These are phyloP conservation scores for Chaetops frenatus DNA, from an alignment of 2,113 vertebrate species.

Conservation along the genomic window DNA sequence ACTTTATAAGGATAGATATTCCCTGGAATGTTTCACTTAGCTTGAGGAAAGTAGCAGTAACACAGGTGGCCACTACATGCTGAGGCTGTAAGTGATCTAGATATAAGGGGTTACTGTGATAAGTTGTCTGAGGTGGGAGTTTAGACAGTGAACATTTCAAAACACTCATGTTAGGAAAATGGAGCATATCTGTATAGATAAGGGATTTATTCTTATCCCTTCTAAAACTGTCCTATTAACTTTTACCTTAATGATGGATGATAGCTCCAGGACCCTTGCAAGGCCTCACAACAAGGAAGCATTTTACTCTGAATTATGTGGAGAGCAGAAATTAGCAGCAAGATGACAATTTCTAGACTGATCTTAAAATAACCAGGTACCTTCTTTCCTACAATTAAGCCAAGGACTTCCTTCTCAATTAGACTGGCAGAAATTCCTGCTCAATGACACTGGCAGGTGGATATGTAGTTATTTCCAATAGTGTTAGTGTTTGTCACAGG, in stretches of 20 bases:
- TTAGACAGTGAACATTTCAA: background rate
- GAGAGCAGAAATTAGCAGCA: background rate
- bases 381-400: conserved; percentile 19
- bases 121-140: background rate
- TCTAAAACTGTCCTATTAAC: background rate
- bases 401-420: conserved; percentile 11
- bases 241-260: background rate
- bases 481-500: background rate
- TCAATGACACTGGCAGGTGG: conserved; percentile 1
- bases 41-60: background rate
- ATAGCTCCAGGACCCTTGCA: background rate
- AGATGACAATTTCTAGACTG: background rate
- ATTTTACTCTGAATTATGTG: background rate
- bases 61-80: background rate
- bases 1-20: background rate
- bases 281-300: background rate
- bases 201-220: background rate
- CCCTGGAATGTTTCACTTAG: background rate
- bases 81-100: background rate
- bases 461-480: conserved; percentile 8
- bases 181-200: background rate
- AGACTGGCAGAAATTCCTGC: background rate
- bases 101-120: background rate
- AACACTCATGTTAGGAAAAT: background rate
- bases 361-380: conserved; percentile 15